Conservation (phyloP, 1,140 invertebrate species). For the Nephila pilipes region DNA sequence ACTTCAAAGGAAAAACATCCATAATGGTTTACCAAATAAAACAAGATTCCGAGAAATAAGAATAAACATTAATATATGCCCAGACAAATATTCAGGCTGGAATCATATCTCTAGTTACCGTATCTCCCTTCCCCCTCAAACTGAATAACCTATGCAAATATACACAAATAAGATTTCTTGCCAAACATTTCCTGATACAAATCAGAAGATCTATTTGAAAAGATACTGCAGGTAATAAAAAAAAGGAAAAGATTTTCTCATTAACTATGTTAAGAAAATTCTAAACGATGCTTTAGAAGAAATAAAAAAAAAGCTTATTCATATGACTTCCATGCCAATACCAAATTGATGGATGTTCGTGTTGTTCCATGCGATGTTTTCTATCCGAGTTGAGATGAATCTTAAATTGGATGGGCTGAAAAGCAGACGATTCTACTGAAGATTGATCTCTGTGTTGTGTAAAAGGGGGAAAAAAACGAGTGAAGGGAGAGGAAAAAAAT, state of each 20-base stretch:
- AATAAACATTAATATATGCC: not conserved
- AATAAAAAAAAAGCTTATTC: not conserved
- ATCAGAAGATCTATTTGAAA: constrained; percentile 24
- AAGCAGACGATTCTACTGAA: constrained; percentile 52
- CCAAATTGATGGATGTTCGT: constrained; percentile 49
- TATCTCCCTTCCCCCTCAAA: not conserved
- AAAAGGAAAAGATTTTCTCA: not conserved
- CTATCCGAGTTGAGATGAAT: constrained; percentile 51
- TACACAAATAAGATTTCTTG: constrained; percentile 12
- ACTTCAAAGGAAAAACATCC: too few species aligned
- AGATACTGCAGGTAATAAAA: not conserved
- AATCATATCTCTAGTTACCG: not conserved
- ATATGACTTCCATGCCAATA: constrained; percentile 20
- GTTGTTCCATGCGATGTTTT: constrained; percentile 37
- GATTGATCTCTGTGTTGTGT: constrained; percentile 30
- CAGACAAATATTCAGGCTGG: not conserved
- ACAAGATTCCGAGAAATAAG: not conserved
- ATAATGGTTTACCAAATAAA: not conserved
- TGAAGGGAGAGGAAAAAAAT: not conserved
- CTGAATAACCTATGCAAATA: not conserved
- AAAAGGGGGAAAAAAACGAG: not conserved
- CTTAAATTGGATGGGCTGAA: constrained; percentile 53
- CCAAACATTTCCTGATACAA: constrained; percentile 22
- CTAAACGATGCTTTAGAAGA: constrained; percentile 14
- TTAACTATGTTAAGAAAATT: constrained; percentile 50